These are phyloP conservation scores for Charadrius vociferus DNA, from an alignment of 2,113 vertebrate genomes.

Conservation along the genomic window DNA sequence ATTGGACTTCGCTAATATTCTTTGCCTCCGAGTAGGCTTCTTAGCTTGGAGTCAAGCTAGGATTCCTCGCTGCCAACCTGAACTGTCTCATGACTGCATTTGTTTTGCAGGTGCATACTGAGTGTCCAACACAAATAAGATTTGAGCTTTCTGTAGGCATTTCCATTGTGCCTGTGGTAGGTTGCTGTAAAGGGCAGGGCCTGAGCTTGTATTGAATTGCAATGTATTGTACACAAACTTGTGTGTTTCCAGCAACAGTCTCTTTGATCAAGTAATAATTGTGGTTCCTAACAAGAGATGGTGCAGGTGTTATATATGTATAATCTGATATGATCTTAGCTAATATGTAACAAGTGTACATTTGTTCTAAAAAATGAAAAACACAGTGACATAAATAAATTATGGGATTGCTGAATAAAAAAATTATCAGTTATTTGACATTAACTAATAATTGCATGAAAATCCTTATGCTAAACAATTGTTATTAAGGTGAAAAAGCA, in stretches of 20 bases:
- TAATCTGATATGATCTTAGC: neutral
- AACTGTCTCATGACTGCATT: neutral
- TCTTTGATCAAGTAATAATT: neutral
- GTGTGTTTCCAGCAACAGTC: neutral
- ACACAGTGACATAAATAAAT: neutral
- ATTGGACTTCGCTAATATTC: neutral
- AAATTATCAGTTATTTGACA: neutral
- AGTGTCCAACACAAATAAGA: neutral
- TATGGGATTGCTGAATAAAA: neutral
- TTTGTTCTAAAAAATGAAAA: neutral
- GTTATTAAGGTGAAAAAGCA: neutral
- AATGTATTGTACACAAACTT: neutral
- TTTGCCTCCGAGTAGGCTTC: neutral
- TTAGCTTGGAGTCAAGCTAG: neutral
- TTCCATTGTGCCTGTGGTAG: neutral
- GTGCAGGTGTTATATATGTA: neutral
- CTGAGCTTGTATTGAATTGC: neutral
- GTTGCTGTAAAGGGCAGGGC: neutral
- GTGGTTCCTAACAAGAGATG: neutral
- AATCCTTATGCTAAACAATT: neutral
- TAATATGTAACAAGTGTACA: neutral
- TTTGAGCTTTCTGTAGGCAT: neutral
- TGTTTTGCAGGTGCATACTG: neutral
- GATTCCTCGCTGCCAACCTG: neutral
- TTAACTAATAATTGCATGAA: neutral